These are phyloP conservation scores for Palythoa heliodiscus DNA, from an alignment of 92 coral and sea anemone species.

Conservation along the genomic window DNA sequence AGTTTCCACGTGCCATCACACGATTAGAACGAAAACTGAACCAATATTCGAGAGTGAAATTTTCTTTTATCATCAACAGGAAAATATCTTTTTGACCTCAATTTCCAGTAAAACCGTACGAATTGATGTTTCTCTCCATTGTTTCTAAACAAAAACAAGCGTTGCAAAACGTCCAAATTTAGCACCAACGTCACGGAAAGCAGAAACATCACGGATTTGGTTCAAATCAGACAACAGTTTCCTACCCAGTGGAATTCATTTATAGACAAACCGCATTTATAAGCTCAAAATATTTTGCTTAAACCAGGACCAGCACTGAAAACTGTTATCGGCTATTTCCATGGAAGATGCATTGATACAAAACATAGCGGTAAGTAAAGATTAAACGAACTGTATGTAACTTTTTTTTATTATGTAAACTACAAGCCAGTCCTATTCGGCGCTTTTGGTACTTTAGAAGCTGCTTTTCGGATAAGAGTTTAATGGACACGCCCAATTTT, in stretches of 20 bases:
- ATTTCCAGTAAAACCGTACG: background rate
- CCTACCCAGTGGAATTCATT: slow-evolving; percentile 1
- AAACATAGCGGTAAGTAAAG: background rate
- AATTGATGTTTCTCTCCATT: background rate
- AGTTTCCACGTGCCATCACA: slow-evolving; percentile 25
- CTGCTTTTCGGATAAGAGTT: background rate
- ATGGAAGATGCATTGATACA: slow-evolving; percentile 4
- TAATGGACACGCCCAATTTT: slow-evolving; percentile 18
- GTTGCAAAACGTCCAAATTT: slow-evolving; percentile 12
- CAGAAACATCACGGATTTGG: background rate
- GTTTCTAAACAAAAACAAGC: background rate
- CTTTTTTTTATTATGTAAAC: slow-evolving; percentile 10
- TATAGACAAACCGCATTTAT: background rate
- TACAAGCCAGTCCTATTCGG: background rate
- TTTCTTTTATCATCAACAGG: background rate
- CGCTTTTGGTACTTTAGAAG: background rate
- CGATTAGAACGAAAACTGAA: background rate
- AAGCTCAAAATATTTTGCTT: background rate
- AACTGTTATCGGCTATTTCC: background rate
- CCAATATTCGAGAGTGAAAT: background rate
- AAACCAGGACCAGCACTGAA: background rate
- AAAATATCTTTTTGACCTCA: background rate
- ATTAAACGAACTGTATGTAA: background rate
- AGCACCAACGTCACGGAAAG: slow-evolving; percentile 10
- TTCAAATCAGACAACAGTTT: background rate